Percentiles rank a stretch among this genome's conserved stretches.
Evolutionary conservation across 30 jellyfish, hydroid and myxozoan species (phyloP).

Genomic region (Calvadosia cruxmelitensis): DNA sequence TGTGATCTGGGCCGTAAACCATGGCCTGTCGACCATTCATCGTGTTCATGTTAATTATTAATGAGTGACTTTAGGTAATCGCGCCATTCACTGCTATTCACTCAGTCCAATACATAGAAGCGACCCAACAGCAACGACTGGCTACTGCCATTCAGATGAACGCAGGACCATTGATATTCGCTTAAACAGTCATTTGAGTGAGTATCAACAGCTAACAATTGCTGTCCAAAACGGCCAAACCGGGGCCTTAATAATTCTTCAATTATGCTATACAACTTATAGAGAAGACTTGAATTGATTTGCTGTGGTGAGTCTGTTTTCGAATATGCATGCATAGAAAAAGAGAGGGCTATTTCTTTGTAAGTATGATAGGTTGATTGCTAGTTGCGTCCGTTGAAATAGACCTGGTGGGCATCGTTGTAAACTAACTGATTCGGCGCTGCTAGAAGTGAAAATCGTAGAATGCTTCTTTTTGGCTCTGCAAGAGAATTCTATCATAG

Average conservation of each 20-base stretch:
- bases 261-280: conserved; percentile 12
- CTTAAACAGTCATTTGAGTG: conserved; percentile 54
- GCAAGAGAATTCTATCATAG: too few species aligned
- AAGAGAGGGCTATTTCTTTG: background rate
- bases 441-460: too few species aligned
- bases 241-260: conserved; percentile 36
- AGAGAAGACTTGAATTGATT: conserved; percentile 20
- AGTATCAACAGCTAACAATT: conserved; percentile 35
- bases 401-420: conserved; percentile 38
- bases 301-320: conserved; percentile 14
- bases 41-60: conserved; percentile 56
- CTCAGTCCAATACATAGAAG: conserved; percentile 60
- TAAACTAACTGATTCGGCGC: too few species aligned
- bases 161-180: conserved; percentile 14
- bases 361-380: background rate
- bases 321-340: conserved; percentile 1
- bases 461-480: too few species aligned
- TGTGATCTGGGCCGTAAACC: conserved; percentile 24
- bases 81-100: conserved; percentile 59
- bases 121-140: conserved; percentile 61
- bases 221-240: conserved; percentile 22
- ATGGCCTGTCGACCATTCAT: conserved; percentile 57
- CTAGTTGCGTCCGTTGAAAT: conserved; percentile 15
- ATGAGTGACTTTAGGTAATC: conserved; percentile 61
- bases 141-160: conserved; percentile 27